Percentiles rank a stretch among this genome's conserved stretches.
Conservation (phyloP, 2,797 vertebrate genomes). For the Podarcis lilfordi region DNA sequence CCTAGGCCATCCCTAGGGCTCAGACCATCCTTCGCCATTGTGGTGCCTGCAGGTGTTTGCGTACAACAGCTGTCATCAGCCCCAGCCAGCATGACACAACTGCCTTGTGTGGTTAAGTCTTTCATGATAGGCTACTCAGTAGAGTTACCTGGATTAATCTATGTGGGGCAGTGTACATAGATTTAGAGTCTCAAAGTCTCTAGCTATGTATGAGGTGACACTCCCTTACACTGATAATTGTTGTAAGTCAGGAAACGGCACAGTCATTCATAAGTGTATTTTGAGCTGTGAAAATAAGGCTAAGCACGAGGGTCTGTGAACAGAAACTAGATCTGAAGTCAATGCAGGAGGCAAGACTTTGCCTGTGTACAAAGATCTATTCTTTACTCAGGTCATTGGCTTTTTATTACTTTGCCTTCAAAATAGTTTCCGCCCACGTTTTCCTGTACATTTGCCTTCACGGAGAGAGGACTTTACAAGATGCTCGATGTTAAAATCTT, state of each 20-base stretch:
- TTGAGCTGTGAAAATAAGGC: neutral
- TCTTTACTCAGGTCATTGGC: neutral
- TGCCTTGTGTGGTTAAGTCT: neutral
- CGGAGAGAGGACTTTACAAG: conserved; percentile 49
- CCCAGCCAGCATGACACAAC: neutral
- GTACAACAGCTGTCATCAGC: too few species aligned
- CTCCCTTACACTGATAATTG: neutral
- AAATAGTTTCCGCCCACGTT: conserved; percentile 30
- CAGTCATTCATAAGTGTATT: neutral
- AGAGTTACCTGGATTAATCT: conserved; percentile 6
- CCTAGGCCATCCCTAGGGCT: too few species aligned
- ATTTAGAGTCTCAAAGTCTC: neutral
- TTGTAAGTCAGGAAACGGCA: neutral
- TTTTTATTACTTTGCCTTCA: conserved; percentile 7
- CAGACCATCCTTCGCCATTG: too few species aligned
- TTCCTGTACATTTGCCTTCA: conserved; percentile 32
- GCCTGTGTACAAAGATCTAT: conserved; percentile 2
- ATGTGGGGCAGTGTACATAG: neutral
- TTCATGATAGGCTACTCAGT: too few species aligned
- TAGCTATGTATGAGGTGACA: neutral
- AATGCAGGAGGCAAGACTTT: conserved; percentile 32
- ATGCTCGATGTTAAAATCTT: conserved; percentile 54
- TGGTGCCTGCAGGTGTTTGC: too few species aligned
- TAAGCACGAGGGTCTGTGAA: neutral
- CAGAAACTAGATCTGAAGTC: neutral